Evolutionary conservation across 2,113 vertebrate genomes (phyloP).

Genomic region (Tapirus terrestris): DNA sequence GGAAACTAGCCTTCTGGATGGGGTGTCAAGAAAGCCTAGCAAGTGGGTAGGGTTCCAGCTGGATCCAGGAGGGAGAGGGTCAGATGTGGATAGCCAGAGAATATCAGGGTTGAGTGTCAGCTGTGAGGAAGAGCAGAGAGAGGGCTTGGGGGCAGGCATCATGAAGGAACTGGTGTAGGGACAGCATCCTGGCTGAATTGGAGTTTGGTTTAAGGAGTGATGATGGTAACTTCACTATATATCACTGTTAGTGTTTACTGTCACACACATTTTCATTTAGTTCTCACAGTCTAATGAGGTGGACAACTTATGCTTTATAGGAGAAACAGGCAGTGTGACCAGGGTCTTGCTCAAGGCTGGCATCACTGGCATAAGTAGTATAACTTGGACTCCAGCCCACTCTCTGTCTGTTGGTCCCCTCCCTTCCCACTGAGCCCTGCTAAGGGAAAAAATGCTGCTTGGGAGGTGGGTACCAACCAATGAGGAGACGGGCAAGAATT

Average conservation of each 20-base stretch:
- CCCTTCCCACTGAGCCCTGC: background rate
- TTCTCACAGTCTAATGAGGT: background rate
- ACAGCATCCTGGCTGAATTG: background rate
- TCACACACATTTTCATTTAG: background rate
- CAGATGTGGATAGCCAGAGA: background rate
- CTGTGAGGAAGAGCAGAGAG: background rate
- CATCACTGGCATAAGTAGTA: background rate
- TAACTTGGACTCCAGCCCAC: background rate
- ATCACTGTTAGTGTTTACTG: background rate
- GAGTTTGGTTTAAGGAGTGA: background rate
- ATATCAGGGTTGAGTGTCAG: background rate
- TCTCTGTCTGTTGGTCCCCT: background rate
- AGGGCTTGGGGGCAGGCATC: rapidly evolving
- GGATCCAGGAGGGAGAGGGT: background rate
- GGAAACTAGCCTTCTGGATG: background rate
- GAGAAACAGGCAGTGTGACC: background rate
- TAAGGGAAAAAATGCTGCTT: background rate
- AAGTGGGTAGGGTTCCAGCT: background rate
- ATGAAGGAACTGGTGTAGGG: background rate
- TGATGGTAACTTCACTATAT: background rate
- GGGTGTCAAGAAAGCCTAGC: background rate
- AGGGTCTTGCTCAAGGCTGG: background rate
- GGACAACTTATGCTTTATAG: background rate
- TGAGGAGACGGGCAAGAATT: background rate
- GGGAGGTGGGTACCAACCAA: background rate